phyloP scores from a whole-genome alignment of 2,113 vertebrate genomes.

The Podilymbus podiceps region DNA sequence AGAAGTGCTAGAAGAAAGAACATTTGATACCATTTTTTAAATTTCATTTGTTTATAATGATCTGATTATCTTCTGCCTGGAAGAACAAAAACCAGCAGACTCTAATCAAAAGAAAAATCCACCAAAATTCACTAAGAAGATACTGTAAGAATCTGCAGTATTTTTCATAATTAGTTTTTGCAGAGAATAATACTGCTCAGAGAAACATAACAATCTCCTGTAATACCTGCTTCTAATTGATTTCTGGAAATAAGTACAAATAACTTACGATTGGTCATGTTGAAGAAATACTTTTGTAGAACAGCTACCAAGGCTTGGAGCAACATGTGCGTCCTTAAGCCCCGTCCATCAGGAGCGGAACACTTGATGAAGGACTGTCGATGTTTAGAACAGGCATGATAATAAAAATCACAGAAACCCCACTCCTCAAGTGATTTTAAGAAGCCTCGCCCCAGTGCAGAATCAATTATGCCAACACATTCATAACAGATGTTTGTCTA shows the following conservation, averaged over 20 bases:
- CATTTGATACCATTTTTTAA: not conserved
- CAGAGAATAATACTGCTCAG: not conserved
- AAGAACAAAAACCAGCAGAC: not conserved
- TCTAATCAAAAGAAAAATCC: not conserved
- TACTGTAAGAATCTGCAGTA: not conserved
- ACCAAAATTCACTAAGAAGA: not conserved
- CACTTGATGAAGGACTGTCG: not conserved
- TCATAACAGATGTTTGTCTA: not conserved
- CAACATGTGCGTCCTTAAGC: not conserved
- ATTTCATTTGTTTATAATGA: not conserved
- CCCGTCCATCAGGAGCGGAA: not conserved
- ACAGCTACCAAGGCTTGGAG: not conserved
- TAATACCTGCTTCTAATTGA: not conserved
- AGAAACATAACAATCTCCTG: not conserved
- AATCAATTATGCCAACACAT: too few species aligned
- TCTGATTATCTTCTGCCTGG: not conserved
- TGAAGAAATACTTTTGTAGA: not conserved
- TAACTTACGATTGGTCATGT: rapidly evolving
- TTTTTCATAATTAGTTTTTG: not conserved
- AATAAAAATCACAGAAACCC: too few species aligned
- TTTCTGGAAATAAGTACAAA: not conserved
- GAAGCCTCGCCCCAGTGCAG: not conserved
- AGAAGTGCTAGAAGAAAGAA: not conserved
- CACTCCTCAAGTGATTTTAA: not conserved
- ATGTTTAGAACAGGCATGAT: not conserved